A percentile compares a stretch with the other conserved stretches of the same genome.
phyloP scores from a whole-genome alignment of 1,140 invertebrate genomes.

The Vanessa atalanta region DNA sequence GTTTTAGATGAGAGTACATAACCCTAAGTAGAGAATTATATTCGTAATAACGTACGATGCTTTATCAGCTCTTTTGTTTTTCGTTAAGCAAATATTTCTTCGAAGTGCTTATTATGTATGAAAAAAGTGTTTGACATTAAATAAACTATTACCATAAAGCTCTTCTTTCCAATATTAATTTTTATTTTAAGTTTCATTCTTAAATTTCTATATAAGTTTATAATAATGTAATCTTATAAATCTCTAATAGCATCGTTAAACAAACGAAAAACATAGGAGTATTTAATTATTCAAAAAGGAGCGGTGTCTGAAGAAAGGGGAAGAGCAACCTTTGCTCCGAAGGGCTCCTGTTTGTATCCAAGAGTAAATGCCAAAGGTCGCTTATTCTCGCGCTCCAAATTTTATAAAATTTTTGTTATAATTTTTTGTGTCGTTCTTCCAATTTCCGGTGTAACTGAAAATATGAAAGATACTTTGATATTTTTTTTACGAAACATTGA shows the following conservation, averaged over 20 bases:
- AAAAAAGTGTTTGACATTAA: background rate
- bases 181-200: too few species aligned
- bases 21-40: background rate
- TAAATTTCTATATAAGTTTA: background rate
- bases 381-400: slow-evolving; percentile 1
- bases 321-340: slow-evolving; percentile 19
- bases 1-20: background rate
- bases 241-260: slow-evolving; percentile 21
- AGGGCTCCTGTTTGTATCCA: slow-evolving; percentile 21
- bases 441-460: slow-evolving; percentile 2
- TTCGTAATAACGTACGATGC: background rate
- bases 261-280: slow-evolving; percentile 12
- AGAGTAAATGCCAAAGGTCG: slow-evolving; percentile 39
- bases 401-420: slow-evolving; percentile 28
- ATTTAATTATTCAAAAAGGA: slow-evolving; percentile 32
- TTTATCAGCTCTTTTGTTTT: background rate
- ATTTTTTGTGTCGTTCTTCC: slow-evolving; percentile 15
- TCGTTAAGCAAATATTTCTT: background rate
- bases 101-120: background rate
- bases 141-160: background rate
- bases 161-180: background rate
- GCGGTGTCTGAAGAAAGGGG: slow-evolving; percentile 17
- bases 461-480: background rate
- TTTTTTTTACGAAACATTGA: too few species aligned
- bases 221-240: background rate